Evolutionary conservation across 2,888 invertebrate genomes (phyloP), one percentile per base, ranked within the genome.

Genomic region (Tricholauxania praeusta): DNA sequence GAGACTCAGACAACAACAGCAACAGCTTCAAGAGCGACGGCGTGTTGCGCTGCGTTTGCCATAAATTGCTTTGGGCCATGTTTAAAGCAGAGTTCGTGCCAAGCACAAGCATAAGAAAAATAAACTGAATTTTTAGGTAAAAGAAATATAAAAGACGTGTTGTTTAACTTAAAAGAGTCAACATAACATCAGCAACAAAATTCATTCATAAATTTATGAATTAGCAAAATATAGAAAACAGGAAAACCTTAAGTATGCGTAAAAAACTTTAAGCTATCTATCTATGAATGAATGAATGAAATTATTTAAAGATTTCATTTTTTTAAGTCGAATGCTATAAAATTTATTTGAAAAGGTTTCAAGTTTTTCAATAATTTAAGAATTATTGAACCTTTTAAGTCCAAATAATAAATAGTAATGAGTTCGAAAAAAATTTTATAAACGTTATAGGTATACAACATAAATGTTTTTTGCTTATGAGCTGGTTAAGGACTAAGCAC

Each of bases 11-110:
- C 63, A 64, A 39, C 59, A 59, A 65, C 60, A 59, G 53, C 59
- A 51, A 57, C 39, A 47, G 19, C 39, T 10, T 39, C 39, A 39
- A 19, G 17, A 55, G 14, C 39, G 55, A 39, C n/a, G 70, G 39
- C 53, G 53, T 15, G 28, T n/a, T 32, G 52, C 22, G 53, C 19
- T 19, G 57, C 48, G 55, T 48, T 70, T 22, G 62, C 62, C 63
- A 68, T 72, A 75, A 75, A 75, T 72, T 72, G 72, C 75, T 70
- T 39, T 28, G 53, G 49, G 72, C 72, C 67, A 67, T 53, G 69
- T 71, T 66, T 48, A 48, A 70, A 60, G 39, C 39, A 39, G 39
- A 66, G 60, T 57, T 74, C 72, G 74, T 74, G 74, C 65, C 72
- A 53, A 72, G 55, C 60, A 65, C 57, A 65, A 65, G 49, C 64